phyloP scores from a whole-genome alignment of 2,113 vertebrate species.

The Cynopterus brachyotis region DNA sequence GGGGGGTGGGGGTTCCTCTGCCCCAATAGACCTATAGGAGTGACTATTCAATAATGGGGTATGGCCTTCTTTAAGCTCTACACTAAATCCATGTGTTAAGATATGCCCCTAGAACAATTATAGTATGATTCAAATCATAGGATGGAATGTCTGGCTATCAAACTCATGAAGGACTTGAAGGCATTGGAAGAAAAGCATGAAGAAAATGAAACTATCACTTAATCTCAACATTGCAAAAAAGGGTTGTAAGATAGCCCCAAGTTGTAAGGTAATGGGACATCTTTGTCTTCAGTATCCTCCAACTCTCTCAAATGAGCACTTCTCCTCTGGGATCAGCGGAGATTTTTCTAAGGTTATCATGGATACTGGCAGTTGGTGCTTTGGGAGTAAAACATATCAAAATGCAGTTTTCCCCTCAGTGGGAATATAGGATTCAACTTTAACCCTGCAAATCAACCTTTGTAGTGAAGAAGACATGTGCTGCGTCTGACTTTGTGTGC shows the following conservation, averaged over 20 bases:
- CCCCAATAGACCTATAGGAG: background rate
- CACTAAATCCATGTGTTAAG: background rate
- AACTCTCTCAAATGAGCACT: background rate
- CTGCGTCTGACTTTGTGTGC: slow-evolving; percentile 92
- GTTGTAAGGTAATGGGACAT: background rate
- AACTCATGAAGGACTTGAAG: background rate
- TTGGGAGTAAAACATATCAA: background rate
- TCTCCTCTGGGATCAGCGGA: background rate
- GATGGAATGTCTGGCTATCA: background rate
- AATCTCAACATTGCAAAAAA: background rate
- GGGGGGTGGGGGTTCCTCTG: background rate
- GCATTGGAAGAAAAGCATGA: background rate
- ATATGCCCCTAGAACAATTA: background rate
- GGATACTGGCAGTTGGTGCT: background rate
- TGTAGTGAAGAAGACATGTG: slow-evolving; percentile 94
- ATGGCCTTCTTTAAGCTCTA: background rate
- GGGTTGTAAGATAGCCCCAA: background rate
- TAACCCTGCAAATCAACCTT: slow-evolving; percentile 11
- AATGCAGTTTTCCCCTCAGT: background rate
- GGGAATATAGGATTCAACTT: background rate
- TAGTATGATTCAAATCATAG: background rate
- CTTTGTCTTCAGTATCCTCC: background rate
- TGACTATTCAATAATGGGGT: background rate
- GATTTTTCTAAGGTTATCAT: background rate
- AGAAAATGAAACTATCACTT: background rate